Evolutionary conservation across 2,797 vertebrate genomes (phyloP).

Genomic region (Periparus ater): DNA sequence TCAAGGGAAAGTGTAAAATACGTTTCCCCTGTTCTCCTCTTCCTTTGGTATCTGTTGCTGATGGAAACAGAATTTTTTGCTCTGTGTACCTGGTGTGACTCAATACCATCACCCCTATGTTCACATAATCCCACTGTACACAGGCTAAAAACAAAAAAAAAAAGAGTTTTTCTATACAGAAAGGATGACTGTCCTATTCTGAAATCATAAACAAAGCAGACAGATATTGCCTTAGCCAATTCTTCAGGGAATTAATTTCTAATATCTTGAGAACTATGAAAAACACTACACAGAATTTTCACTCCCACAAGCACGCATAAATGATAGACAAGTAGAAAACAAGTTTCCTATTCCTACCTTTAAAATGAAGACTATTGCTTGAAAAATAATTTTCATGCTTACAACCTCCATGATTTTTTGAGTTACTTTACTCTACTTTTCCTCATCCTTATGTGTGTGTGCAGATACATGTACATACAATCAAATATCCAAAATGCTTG

Average conservation of each 20-base stretch:
- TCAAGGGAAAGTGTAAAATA: not conserved
- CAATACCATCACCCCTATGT: not conserved
- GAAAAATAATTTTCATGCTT: not conserved
- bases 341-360: not conserved
- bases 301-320: accelerated
- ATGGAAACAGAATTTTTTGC: not conserved
- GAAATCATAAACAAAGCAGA: not conserved
- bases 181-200: not conserved
- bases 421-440: not conserved
- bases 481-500: not conserved
- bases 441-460: not conserved
- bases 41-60: not conserved
- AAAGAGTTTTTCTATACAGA: not conserved
- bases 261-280: not conserved
- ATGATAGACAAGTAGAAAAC: not conserved
- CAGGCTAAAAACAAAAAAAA: not conserved
- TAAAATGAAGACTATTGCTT: not conserved
- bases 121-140: not conserved
- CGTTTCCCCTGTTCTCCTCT: not conserved
- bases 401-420: not conserved
- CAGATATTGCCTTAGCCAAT: not conserved
- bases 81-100: not conserved
- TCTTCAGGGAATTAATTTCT: not conserved
- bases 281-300: not conserved
- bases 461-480: not conserved